Evolutionary conservation across 2,888 invertebrate genomes (phyloP), one percentile per base, ranked within the genome.

Genomic region (Nomada lathburiana): DNA sequence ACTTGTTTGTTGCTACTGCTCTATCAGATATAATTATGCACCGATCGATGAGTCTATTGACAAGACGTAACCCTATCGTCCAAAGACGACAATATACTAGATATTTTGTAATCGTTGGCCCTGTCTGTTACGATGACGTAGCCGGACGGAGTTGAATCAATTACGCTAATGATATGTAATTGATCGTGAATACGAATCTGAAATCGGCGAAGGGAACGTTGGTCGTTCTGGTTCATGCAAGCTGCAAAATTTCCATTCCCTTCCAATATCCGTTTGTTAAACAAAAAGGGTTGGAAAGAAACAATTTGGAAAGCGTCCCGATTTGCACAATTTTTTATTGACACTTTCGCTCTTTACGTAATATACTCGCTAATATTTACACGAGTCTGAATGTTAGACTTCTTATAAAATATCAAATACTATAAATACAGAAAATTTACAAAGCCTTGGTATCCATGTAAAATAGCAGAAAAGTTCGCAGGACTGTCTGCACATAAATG

Each of bases 361-460:
- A 63, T 47, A 29, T 65, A 52, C 47, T 64, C 70, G 16, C 44
- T 68, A 68, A 18, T 82, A 76, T 82, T 72, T 82, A 82, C 82
- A 68, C 57, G 57, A 67, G 50, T 36, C 29, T 53, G n/a, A 16
- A 18, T 23, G 42, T 55, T 29, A 36, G 57, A 13, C 4, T 52
- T 26, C 68, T 80, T 80, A 79, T 44, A 60, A 76, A 79, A 80
- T 80, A 84, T 65, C 44, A 62, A 82, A 84, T 82, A 82, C 83
- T 84, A 84, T 79, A 75, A 73, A 84, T 84, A 83, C 55, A 79
- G 65, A 80, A 71, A 70, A 70, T 62, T 59, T 47, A 55, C 71
- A 47, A 53, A 44, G 36, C 5, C 47, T 52, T 65, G 20, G 23
- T 62, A 36, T 67, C 23, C 23, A 36, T 52, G 53, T 50, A 65